phyloP scores from a whole-genome alignment of 2,888 invertebrate genomes.

The Dryococelus australis region DNA sequence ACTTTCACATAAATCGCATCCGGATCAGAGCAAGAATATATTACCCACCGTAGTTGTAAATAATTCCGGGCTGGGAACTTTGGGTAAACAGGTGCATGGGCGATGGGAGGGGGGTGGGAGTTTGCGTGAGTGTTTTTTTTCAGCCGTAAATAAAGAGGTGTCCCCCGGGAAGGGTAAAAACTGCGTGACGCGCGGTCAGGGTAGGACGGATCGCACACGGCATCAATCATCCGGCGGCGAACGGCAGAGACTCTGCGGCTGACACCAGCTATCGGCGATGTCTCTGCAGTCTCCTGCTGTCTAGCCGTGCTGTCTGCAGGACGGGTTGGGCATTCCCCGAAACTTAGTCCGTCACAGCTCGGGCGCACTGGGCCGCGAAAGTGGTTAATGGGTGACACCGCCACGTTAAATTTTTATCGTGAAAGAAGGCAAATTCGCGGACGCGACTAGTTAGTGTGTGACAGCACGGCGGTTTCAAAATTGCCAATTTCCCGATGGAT shows the following conservation, averaged over 20 bases:
- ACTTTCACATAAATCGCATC: not conserved
- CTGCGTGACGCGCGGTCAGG: not conserved
- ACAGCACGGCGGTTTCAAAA: no score
- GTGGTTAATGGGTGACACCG: no score
- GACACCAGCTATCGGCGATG: not conserved
- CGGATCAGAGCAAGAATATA: not conserved
- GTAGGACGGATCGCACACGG: not conserved
- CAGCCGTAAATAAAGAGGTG: slow-evolving; percentile 9
- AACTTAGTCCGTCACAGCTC: no score
- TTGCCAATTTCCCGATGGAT: no score
- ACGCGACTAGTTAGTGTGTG: no score
- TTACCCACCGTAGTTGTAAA: not conserved
- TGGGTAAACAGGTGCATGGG: not conserved
- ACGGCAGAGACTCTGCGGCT: not conserved
- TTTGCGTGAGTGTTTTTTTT: not conserved
- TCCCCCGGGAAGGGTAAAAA: not conserved
- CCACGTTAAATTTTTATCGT: no score
- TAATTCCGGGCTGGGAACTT: not conserved
- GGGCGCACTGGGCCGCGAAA: no score
- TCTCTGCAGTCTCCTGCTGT: not conserved
- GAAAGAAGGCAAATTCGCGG: no score
- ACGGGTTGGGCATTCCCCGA: no score
- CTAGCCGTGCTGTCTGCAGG: no score
- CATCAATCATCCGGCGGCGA: not conserved
- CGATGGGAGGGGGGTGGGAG: not conserved